Evolutionary conservation across 2,888 invertebrate genomes (phyloP).

Genomic region (Stenichneumon culpator): DNA sequence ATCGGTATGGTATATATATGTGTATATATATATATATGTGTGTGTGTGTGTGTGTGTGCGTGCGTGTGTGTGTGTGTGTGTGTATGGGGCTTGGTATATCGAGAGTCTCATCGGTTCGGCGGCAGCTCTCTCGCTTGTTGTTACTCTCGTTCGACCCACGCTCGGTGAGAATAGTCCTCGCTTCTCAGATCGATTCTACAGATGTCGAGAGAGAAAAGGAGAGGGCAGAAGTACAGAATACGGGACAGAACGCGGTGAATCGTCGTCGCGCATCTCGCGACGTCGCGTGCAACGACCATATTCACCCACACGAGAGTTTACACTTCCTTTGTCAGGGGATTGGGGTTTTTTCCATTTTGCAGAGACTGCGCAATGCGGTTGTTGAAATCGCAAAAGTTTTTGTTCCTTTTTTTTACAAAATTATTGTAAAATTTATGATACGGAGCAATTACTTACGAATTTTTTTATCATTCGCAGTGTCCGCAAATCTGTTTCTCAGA

Average conservation of each 20-base stretch:
- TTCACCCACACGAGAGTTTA: slow-evolving; percentile 45
- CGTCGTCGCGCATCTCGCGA: slow-evolving; percentile 4
- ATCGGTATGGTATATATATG: not conserved
- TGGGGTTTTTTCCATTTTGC: not conserved
- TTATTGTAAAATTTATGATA: not conserved
- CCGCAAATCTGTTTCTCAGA: no score
- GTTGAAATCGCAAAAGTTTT: no score
- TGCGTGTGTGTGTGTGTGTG: not conserved
- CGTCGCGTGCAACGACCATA: slow-evolving; percentile 44
- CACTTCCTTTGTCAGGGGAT: slow-evolving; percentile 11
- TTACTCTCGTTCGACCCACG: slow-evolving; percentile 69
- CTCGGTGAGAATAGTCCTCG: slow-evolving; percentile 52
- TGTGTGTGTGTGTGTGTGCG: not conserved
- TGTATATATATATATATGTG: not conserved
- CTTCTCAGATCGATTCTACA: slow-evolving; percentile 63
- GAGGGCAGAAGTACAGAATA: not conserved
- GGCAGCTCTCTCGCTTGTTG: slow-evolving; percentile 36
- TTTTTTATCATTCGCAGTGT: not conserved
- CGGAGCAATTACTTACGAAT: not conserved
- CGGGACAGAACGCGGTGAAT: slow-evolving; percentile 2
- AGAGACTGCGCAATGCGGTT: not conserved
- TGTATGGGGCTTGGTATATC: slow-evolving; percentile 53
- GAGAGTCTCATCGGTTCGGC: slow-evolving; percentile 60
- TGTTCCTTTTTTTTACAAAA: not conserved
- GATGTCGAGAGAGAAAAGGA: slow-evolving; percentile 39